phyloP scores from a whole-genome alignment of 2,888 invertebrate species.

The Sympetrum striolatum region DNA sequence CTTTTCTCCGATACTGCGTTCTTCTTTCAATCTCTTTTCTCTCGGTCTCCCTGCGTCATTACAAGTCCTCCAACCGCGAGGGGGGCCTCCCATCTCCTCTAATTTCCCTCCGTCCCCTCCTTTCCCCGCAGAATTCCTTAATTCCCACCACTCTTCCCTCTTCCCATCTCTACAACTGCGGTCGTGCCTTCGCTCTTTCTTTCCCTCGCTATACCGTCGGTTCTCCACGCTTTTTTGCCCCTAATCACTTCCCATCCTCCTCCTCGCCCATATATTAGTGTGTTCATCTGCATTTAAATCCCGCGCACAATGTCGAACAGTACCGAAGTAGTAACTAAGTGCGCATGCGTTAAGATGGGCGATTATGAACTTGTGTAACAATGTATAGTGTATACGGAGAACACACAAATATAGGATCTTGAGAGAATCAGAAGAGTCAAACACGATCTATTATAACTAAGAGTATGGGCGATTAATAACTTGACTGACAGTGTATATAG shows the following conservation, averaged over 20 bases:
- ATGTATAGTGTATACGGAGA: no score
- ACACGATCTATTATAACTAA: no score
- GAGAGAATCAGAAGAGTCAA: no score
- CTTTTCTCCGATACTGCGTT: not conserved
- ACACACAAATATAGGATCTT: no score
- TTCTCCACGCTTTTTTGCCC: not conserved
- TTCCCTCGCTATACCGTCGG: not conserved
- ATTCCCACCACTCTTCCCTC: constrained; percentile 10
- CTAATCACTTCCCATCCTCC: not conserved
- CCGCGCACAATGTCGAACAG: no score
- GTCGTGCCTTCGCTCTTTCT: constrained; percentile 25
- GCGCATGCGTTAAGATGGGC: no score
- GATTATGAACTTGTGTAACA: no score
- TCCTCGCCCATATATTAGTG: not conserved
- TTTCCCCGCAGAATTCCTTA: constrained; percentile 24
- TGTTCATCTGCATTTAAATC: not conserved
- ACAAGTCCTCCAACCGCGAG: not conserved
- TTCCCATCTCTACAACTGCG: constrained; percentile 15
- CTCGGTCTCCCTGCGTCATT: not conserved
- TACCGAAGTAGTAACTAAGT: no score
- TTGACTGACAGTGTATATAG: no score
- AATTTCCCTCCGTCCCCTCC: not conserved
- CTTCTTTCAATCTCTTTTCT: not conserved
- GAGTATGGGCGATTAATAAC: no score
- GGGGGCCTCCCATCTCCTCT: constrained; percentile 12